Evolutionary conservation across 1,140 invertebrate genomes (phyloP), one percentile per base, ranked within the genome.

Genomic region (Chironomus striatipennis): DNA sequence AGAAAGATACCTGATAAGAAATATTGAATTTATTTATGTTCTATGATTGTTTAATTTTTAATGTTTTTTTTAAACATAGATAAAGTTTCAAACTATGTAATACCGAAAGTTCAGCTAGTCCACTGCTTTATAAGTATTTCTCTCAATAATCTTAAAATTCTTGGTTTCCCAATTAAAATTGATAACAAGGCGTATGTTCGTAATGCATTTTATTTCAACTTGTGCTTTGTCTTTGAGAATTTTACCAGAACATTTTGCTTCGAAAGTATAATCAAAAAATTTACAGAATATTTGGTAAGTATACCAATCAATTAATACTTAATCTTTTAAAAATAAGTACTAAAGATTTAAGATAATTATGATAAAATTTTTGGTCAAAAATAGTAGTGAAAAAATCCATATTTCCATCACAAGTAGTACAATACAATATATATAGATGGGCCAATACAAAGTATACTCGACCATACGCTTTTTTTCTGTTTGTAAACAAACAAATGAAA

Each of bases 151-250:
- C 89, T 88, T 64, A 97, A 96, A 84, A 93, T 97, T 75, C 84
- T 96, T 24, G 95, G 95, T 2, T 97, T 92, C 84, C 95, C 95
- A 1, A 90, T 96, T 12, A 86, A 89, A 77, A 95, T 98, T 76
- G 90, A 93, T 77, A 89, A 95, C 79, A 89, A 90, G 76, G 95
- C 94, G 78, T 97, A 97, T 86, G 88, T 89, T 7, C 83, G 95
- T 77, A 97, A 98, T 86, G 91, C 93, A 42, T 91, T 94, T 77
- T 94, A 96, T 78, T 98, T 97, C 83, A 98, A 98, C 83, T 84
- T 97, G 15, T 96, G 95, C 82, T 95, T 98, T 84, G 94, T 97
- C 0, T 97, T 93, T 81, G 90, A 95, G 78, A 88, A 90, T 21
- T 90, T 90, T 83, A 89, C 92, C 4, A 85, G 92, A 76, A 95